A percentile compares a stretch with the other conserved stretches of the same genome.
These are phyloP conservation scores for Sander lucioperca DNA, from an alignment of 2,113 vertebrate genomes.

Conservation along the genomic window DNA sequence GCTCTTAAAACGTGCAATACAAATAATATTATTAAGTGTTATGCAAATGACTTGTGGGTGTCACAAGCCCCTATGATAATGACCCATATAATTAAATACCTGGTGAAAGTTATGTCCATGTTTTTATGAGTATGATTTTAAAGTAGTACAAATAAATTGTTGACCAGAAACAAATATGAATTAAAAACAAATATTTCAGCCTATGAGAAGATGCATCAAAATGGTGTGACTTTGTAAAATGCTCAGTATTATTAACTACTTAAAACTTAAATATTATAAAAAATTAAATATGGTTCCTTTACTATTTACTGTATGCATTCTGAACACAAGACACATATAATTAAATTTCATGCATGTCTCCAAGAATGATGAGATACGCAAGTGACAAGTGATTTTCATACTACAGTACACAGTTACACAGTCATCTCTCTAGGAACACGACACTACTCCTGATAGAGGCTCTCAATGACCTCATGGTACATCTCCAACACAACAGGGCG, in stretches of 20 bases:
- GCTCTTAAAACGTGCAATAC: too few species aligned
- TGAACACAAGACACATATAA: constrained; percentile 18
- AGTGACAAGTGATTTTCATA: constrained; percentile 1
- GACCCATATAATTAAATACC: not conserved
- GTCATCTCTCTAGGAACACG: not conserved
- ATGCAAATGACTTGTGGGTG: not conserved
- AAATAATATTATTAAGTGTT: constrained; percentile 13
- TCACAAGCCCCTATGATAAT: not conserved
- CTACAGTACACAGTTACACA: not conserved
- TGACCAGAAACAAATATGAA: not conserved
- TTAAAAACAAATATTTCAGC: not conserved
- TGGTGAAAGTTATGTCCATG: not conserved
- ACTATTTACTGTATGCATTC: constrained; percentile 24
- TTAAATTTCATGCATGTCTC: constrained; percentile 5
- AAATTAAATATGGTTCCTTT: not conserved
- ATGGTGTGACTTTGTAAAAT: not conserved
- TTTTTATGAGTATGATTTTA: not conserved
- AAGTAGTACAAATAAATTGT: not conserved
- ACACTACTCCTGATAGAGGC: constrained; percentile 82
- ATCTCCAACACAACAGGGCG: constrained; percentile 85
- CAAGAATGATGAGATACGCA: not conserved
- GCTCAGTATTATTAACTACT: not conserved
- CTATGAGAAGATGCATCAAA: not conserved
- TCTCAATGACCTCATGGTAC: constrained; percentile 84
- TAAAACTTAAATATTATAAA: constrained; percentile 1